phyloP scores from a whole-genome alignment of 2,888 invertebrate genomes.

The Watsonalla cultraria region DNA sequence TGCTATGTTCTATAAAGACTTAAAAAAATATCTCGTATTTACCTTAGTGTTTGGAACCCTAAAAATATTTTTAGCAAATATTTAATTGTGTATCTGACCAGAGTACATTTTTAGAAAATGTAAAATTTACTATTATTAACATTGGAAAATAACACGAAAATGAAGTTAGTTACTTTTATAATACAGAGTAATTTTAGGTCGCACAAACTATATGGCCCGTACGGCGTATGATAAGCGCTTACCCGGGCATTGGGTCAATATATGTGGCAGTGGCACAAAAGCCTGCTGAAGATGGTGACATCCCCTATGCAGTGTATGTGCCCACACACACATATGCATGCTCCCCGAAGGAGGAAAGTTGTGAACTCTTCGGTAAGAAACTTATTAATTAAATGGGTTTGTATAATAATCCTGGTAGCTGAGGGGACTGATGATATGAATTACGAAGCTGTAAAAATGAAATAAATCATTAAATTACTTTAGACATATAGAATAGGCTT shows the following conservation, averaged over 20 bases:
- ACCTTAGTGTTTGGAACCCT: no score
- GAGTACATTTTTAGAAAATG: no score
- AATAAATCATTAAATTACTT: no score
- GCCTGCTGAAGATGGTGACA: slow-evolving; percentile 35
- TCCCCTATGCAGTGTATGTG: slow-evolving; percentile 81
- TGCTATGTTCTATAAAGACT: no score
- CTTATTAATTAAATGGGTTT: not conserved
- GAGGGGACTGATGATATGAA: no score
- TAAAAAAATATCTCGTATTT: no score
- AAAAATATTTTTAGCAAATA: no score
- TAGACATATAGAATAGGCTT: no score
- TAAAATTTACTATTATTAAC: no score
- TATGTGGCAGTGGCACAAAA: slow-evolving; percentile 74
- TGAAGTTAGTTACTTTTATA: not conserved
- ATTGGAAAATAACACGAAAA: no score
- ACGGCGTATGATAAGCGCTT: slow-evolving; percentile 77
- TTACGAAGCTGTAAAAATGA: no score
- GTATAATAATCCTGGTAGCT: no score
- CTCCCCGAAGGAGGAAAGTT: slow-evolving; percentile 65
- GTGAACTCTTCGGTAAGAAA: slow-evolving; percentile 75
- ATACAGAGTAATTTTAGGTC: slow-evolving; percentile 28
- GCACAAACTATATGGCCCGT: slow-evolving; percentile 30
- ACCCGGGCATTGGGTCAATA: slow-evolving; percentile 80
- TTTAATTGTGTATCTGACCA: not conserved
- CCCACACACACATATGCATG: slow-evolving; percentile 84